Base-by-base conservation (phyloP, 2,888 invertebrate genomes). In the Scaptomyza reducta region DNA sequence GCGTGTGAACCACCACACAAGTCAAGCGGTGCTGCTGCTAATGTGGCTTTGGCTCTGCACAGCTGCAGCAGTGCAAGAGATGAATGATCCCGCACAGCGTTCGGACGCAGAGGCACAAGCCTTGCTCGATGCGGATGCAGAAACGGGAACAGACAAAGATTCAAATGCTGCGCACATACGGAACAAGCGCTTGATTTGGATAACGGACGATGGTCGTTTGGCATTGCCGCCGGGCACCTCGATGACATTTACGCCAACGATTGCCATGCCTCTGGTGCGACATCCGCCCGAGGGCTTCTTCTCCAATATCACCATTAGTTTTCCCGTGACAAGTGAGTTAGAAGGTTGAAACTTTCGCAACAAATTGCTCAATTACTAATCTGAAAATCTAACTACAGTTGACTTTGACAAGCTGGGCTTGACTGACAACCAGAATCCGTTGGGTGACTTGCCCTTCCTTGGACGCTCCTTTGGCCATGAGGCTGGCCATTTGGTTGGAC, bases 361-460 rank as follows among this genome's bases (percentile, higher is more conserved):
- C 22, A 11, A 22, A 25, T 33, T 55, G 35, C n/a, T 66, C 50
- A 53, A 56, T 70, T 64, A 49, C 22, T 22, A 2, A 22, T 22
- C 22, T 22, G 4, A 7, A 57, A 53, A 49, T 49, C 9, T 18
- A 3, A 16, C 38, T 54, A 3, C 93, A 97, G 97, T 97, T 91
- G 96, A 96, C 89, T 96, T 97, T 90, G 96, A 96, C 91, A 96
- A 96, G 90, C 92, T 97, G 74, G 97, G 97, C 13, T 90, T 97
- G 79, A 97, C 97, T n/a, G 97, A 97, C 89, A 96, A 97, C 89
- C 96, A 96, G 89, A 97, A 97, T 92, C 97, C 97, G 0, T 95
- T 96, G 87, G 97, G 97, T 14, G 95, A 95, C 45, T 91, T 96
- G 59, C 95, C 96, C 0, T 92, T 96, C 5, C 93, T 97, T 75